Percentiles rank a stretch among this genome's conserved stretches.
Conservation (phyloP, 1,140 invertebrate species). For the Thaumatotibia leucotreta region DNA sequence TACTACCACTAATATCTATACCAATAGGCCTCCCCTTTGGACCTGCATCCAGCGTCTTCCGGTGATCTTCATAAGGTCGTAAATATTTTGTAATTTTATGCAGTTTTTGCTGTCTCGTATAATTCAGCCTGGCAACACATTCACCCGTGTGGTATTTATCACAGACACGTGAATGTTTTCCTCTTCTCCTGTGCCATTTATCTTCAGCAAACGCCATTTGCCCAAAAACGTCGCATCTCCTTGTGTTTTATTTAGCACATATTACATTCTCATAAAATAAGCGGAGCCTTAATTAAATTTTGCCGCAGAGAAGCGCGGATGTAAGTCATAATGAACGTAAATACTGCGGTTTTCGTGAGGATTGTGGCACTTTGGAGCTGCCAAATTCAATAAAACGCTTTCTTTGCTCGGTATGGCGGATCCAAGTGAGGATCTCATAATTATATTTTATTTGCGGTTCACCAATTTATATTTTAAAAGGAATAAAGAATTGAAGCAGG, state of each 20-base stretch:
- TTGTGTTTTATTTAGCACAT: background rate
- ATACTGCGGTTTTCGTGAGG: constrained; percentile 7
- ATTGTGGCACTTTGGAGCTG: background rate
- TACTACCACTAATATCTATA: no score
- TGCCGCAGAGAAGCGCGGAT: constrained; percentile 22
- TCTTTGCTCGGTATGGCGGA: background rate
- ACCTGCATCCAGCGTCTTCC: no score
- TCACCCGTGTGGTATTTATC: constrained; percentile 18
- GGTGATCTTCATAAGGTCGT: no score
- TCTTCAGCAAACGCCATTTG: constrained; percentile 17
- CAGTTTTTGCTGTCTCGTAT: background rate
- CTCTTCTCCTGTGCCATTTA: constrained; percentile 25
- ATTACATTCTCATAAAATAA: background rate
- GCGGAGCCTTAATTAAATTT: constrained; percentile 35
- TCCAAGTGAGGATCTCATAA: no score
- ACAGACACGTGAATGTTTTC: constrained; percentile 20
- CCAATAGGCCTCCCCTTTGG: no score
- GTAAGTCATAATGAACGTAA: constrained; percentile 17
- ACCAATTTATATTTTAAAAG: no score
- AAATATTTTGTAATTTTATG: no score
- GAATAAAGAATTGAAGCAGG: no score
- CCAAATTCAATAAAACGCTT: background rate
- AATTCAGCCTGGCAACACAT: background rate
- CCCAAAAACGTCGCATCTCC: background rate
- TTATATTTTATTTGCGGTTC: no score